Evolutionary conservation across 2,113 vertebrate genomes (phyloP), one percentile per base, ranked within the genome.

Genomic region (Osmerus eperlanus): DNA sequence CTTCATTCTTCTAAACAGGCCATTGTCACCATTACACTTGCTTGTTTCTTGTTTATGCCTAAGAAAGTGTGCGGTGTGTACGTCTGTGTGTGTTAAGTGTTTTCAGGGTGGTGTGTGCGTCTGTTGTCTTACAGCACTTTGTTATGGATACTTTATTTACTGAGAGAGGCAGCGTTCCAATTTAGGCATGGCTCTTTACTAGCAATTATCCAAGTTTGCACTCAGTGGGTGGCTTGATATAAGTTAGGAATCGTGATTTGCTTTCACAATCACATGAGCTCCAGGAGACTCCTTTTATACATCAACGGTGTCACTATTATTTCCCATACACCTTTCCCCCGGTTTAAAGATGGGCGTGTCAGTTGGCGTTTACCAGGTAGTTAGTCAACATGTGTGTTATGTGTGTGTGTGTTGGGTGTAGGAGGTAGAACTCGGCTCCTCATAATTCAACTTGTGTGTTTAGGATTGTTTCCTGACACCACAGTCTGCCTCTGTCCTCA

Each of bases 401-500:
- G 32, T 36, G 7, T 36, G 32, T 47, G 41, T 47, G 9, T 47
- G 36, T 41, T 41, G 5, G 36, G 7, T 5, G 41, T 47, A 47
- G 41, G 41, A 47, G 41, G 41, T 47, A 1, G 7, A 12, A 11
- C 41, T 11, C 41, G 2, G 1, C 32, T 36, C 7, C 32, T 36
- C 32, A 36, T 36, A 36, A 36, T 36, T 11, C 12, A 5, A 6
- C 21, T 64, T 7, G 6, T 16, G 61, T 36, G 25, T 3, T 62
- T 28, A 3, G 25, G n/a, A 53, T 60, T 4, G 19, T 28, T 19
- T 52, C 3, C 86, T 85, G 82, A 85, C 75, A 79, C 75, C 71
- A 83, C 86, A 84, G 80, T 63, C 67, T 80, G 77, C 68, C 66
- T 67, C 71, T 54, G 77, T 82, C 77, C 51, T 79, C 84, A 52